Conservation (phyloP, 1,140 invertebrate genomes). For the Psix sp. region DNA sequence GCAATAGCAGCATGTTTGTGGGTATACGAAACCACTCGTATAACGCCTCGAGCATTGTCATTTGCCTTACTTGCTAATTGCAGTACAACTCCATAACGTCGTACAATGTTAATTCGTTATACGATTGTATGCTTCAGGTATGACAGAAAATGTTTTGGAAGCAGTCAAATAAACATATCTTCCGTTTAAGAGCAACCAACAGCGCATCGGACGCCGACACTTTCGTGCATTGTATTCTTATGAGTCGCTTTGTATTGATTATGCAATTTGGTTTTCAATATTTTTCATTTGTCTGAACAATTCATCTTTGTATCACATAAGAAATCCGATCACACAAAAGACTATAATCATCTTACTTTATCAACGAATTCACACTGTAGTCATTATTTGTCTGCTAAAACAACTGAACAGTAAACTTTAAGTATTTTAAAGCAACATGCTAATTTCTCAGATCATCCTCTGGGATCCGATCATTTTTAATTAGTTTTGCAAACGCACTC, state of each 20-base stretch:
- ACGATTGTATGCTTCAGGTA: conserved; percentile 53
- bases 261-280: too few species aligned
- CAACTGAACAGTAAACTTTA: conserved; percentile 13
- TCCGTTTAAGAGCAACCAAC: conserved; percentile 37
- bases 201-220: conserved; percentile 6
- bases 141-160: conserved; percentile 59
- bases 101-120: conserved; percentile 57
- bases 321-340: not conserved
- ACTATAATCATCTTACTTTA: too few species aligned
- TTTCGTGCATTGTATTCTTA: too few species aligned
- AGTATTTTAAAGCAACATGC: conserved; percentile 12
- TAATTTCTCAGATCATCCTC: conserved; percentile 56
- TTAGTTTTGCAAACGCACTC: conserved; percentile 57
- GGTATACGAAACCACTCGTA: conserved; percentile 61
- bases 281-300: too few species aligned
- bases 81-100: conserved; percentile 60
- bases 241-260: too few species aligned
- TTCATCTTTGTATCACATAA: not conserved
- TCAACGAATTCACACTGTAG: too few species aligned
- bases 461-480: conserved; percentile 53
- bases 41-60: conserved; percentile 62
- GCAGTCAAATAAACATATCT: conserved; percentile 50
- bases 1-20: conserved; percentile 60
- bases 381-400: too few species aligned
- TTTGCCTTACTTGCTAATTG: conserved; percentile 62